phyloP scores from a whole-genome alignment of 2,797 vertebrate genomes.

The Galaxias olidus region DNA sequence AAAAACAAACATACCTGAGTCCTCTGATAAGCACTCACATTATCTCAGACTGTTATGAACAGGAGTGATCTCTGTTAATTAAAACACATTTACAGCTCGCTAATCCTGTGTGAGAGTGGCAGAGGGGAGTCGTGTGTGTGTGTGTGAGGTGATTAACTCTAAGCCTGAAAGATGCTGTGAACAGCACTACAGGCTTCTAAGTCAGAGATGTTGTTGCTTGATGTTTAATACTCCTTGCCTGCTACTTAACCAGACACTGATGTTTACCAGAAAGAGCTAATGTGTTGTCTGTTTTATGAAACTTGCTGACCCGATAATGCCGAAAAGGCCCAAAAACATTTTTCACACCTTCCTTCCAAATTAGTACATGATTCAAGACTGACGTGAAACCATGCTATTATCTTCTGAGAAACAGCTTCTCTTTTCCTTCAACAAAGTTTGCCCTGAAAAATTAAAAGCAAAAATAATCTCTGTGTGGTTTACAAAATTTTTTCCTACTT shows the following conservation, averaged over 20 bases:
- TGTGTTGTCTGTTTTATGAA: conserved; percentile 50
- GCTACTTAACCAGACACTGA: conserved; percentile 64
- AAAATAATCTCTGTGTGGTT: too few relatives aligned
- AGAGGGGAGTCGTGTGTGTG: conserved; percentile 70
- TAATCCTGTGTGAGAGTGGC: conserved; percentile 69
- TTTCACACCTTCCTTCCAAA: too few relatives aligned
- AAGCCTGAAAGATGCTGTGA: conserved; percentile 79
- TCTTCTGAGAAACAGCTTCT: too few relatives aligned
- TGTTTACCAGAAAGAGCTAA: conserved; percentile 74
- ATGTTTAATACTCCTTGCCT: conserved; percentile 64
- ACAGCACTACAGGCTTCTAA: conserved; percentile 76
- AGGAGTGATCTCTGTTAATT: conserved; percentile 67
- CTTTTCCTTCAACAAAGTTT: too few relatives aligned
- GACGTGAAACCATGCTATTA: too few relatives aligned
- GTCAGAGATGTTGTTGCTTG: conserved; percentile 72
- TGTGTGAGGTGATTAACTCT: conserved; percentile 84
- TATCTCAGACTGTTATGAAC: conserved; percentile 58
- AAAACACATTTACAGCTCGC: conserved; percentile 51
- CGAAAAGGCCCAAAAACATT: conserved; percentile 20
- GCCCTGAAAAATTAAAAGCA: too few relatives aligned
- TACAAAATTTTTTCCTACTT: too few relatives aligned
- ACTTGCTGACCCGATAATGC: conserved; percentile 54
- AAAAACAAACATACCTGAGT: conserved; percentile 62
- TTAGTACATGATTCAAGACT: too few relatives aligned
- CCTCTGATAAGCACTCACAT: conserved; percentile 62